A percentile compares a stretch with the other conserved stretches of the same genome.
These are phyloP conservation scores for Paratilapia polleni DNA, from an alignment of 2,113 vertebrate genomes.

Conservation along the genomic window DNA sequence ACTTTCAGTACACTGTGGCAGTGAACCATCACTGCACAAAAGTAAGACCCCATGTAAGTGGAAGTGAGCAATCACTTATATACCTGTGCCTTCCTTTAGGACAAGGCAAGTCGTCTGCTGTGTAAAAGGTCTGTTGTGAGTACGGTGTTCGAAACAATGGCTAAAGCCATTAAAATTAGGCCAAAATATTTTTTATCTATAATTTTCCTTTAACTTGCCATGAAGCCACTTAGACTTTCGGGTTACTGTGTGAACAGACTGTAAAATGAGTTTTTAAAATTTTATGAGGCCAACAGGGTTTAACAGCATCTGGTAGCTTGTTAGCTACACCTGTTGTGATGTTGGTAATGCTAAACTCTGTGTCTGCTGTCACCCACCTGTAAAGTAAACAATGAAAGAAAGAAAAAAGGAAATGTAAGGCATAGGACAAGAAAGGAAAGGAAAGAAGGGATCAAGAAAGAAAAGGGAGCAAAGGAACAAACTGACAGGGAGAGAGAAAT, in stretches of 20 bases:
- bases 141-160: not conserved
- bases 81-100: not conserved
- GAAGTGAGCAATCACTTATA: not conserved
- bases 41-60: not conserved
- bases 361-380: not conserved
- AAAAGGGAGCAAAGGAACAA: not conserved
- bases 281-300: not conserved
- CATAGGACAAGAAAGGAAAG: not conserved
- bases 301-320: constrained; percentile 18
- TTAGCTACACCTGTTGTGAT: not conserved
- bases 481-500: not conserved
- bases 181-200: not conserved
- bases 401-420: not conserved
- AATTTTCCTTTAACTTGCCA: not conserved
- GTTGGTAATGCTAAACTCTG: not conserved
- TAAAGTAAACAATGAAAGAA: not conserved
- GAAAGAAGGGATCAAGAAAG: not conserved
- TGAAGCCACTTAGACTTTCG: not conserved
- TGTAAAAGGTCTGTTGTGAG: not conserved
- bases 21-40: not conserved
- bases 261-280: not conserved
- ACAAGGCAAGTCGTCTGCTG: not conserved
- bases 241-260: not conserved
- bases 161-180: not conserved
- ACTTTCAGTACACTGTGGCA: not conserved